Conservation (phyloP, 2,113 vertebrate species). For the Hippotragus niger region DNA sequence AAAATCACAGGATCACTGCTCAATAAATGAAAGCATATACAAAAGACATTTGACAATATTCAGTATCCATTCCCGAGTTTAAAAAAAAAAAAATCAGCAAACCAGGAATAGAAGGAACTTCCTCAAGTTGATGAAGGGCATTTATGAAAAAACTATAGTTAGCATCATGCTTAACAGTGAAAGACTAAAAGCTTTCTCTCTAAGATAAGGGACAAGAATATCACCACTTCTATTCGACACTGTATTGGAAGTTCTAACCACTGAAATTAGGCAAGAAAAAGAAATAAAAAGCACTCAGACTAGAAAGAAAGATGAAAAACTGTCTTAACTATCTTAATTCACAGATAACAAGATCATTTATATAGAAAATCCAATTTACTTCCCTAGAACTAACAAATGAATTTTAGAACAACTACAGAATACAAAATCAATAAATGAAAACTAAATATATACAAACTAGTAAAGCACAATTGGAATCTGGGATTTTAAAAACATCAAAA, state of each 20-base stretch:
- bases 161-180: neutral
- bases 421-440: neutral
- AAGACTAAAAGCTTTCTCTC: neutral
- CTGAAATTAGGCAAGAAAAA: neutral
- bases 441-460: neutral
- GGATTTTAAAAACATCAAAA: neutral
- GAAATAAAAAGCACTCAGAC: neutral
- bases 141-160: neutral
- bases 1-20: neutral
- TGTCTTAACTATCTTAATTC: neutral
- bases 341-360: neutral
- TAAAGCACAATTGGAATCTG: neutral
- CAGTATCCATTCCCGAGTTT: neutral
- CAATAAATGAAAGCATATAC: neutral
- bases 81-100: neutral
- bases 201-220: neutral
- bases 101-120: neutral
- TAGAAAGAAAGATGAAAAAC: constrained; percentile 6
- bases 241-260: neutral
- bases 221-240: neutral
- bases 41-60: neutral
- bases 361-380: neutral
- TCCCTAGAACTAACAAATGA: neutral
- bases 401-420: neutral
- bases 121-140: neutral